Percentiles rank a stretch among this genome's conserved stretches.
Evolutionary conservation across 2,888 invertebrate species (phyloP).

Genomic region (Caenorhabditis imperialis): DNA sequence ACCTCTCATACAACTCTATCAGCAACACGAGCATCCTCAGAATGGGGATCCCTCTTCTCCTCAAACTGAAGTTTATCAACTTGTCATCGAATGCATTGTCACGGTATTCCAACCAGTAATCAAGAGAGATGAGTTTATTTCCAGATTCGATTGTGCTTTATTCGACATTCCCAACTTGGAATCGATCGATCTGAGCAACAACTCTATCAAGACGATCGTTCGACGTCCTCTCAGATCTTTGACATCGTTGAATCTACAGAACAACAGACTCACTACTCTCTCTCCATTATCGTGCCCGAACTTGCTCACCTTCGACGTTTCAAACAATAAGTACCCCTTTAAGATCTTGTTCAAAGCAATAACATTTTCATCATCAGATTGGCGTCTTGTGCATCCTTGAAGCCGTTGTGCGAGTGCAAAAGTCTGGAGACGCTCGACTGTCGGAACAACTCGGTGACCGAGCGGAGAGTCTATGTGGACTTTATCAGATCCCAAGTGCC

Average conservation of each 20-base stretch:
- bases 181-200: slow-evolving; percentile 62
- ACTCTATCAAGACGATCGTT: slow-evolving; percentile 62
- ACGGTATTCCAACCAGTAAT: slow-evolving; percentile 2
- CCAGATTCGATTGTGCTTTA: slow-evolving; percentile 57
- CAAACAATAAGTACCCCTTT: slow-evolving; percentile 31
- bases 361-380: slow-evolving; percentile 14
- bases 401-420: slow-evolving; percentile 43
- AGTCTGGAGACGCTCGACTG: slow-evolving; percentile 44
- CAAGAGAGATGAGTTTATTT: not conserved
- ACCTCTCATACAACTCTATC: slow-evolving; percentile 38
- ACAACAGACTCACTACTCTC: slow-evolving; percentile 42
- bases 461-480: slow-evolving; percentile 54
- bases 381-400: slow-evolving; percentile 49
- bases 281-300: slow-evolving; percentile 29
- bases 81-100: slow-evolving; percentile 31
- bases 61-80: slow-evolving; percentile 34
- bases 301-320: slow-evolving; percentile 28
- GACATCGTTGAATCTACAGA: slow-evolving; percentile 27
- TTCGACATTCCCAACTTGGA: slow-evolving; percentile 61
- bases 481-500: slow-evolving; percentile 54
- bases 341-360: not conserved
- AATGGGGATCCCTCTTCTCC: slow-evolving; percentile 33
- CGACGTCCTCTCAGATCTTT: slow-evolving; percentile 22
- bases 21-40: slow-evolving; percentile 37
- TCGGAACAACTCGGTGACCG: slow-evolving; percentile 54